Base-by-base conservation (phyloP, 37 sponge, comb jelly and placozoan species). In the Petrosia ficiformis region DNA sequence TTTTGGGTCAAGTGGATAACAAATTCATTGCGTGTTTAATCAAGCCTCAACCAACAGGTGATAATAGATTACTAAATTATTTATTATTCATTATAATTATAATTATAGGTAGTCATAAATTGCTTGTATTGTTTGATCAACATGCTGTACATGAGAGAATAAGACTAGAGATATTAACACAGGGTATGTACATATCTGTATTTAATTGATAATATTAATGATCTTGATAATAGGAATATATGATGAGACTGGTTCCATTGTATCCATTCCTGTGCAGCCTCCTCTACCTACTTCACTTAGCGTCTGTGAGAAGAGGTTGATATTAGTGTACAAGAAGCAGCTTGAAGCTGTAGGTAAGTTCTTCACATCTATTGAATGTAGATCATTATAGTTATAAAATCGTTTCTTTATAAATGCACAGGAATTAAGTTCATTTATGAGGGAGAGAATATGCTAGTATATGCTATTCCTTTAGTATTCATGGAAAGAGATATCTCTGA, bases 121-220 rank as follows among this genome's bases (percentile, higher is more conserved):
- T 94, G 28, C 82, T 99, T 34, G 94, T 99, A 35, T 52, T 96
- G 59, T 59, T 99, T 63, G 99, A 99, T 39, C 99, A 99, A 72
- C 99, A 99, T 84, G 99, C 99, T 52, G 96, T 87, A 14, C 87
- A 96, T 57, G 99, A 99, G 59, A 71, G 99, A 39, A 78, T 99
- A 38, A 73, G 96, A 36, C 80, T 99, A 30, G 99, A 99, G 67
- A 26, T 68, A 10, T 74, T 91, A 4, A 80, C 76, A 32, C 67
- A 65, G 42, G 85, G 87, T 86, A 75, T 41, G 54, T 56, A 14
- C 35, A 32, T 1, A n/a, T 34, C 4, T 38, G 19, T 66, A 3
- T 21, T 64, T 39, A 24, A 4, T 31, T 42, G 36, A 31, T 22
- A 6, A 35, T 60, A 41, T 60, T 57, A 37, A 74, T 3, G 32